Conservation (phyloP, 1,140 invertebrate species). For the Eumaeus atala region DNA sequence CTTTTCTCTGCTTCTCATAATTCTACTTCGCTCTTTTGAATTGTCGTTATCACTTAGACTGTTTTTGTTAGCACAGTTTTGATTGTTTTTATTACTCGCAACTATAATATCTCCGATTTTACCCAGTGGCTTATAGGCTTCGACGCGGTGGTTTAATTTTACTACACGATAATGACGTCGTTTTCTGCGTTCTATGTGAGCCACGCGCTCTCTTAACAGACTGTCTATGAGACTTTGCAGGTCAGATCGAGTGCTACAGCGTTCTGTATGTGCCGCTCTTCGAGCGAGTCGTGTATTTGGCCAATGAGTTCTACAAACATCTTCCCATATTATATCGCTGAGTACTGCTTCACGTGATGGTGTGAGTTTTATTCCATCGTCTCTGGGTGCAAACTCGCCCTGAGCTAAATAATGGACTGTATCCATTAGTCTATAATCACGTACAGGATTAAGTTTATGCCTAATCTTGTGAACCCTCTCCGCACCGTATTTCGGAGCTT, state of each 20-base stretch:
- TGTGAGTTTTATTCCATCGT: slow-evolving; percentile 65
- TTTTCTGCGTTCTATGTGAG: slow-evolving; percentile 55
- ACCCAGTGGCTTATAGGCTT: slow-evolving; percentile 51
- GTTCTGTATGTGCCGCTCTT: slow-evolving; percentile 44
- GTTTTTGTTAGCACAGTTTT: slow-evolving; percentile 32
- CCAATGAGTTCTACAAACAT: slow-evolving; percentile 68
- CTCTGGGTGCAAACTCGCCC: slow-evolving; percentile 62
- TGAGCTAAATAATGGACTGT: slow-evolving; percentile 67
- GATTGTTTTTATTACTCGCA: slow-evolving; percentile 55
- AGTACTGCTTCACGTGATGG: slow-evolving; percentile 65
- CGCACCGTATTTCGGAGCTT: slow-evolving; percentile 49
- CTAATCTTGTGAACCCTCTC: slow-evolving; percentile 62
- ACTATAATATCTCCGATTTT: slow-evolving; percentile 67
- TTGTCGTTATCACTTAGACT: slow-evolving; percentile 32
- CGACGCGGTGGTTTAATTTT: slow-evolving; percentile 59
- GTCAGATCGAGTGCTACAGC: slow-evolving; percentile 46
- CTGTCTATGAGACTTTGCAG: slow-evolving; percentile 61
- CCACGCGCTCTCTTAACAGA: slow-evolving; percentile 54
- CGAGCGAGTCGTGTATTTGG: slow-evolving; percentile 53
- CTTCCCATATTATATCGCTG: slow-evolving; percentile 68
- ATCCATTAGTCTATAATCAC: slow-evolving; percentile 65
- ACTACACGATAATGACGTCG: slow-evolving; percentile 62
- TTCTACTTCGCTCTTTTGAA: background rate
- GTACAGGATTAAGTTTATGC: slow-evolving; percentile 60
- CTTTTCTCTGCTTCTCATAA: background rate